Evolutionary conservation across 2,797 vertebrate genomes (phyloP), one percentile per base, ranked within the genome.

Genomic region (Odontamblyopus lacepedii): DNA sequence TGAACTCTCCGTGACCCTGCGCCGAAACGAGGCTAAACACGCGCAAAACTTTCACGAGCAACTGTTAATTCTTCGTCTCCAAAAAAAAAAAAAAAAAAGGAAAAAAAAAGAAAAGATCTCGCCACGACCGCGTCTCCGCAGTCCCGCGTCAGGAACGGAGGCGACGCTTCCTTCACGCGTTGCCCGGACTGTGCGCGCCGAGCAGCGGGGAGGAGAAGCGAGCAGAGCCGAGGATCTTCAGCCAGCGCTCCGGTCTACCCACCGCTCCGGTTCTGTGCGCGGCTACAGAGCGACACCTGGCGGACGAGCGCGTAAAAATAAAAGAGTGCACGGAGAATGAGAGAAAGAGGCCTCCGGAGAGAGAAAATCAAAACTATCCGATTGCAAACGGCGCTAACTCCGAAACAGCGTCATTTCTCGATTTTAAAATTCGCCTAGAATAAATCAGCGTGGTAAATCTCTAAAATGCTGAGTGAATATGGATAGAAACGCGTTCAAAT

Each of bases 231-330:
- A 26, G 55, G 1, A 15, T 29, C 6, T 29, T 16, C 63, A 9
- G 65, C 8, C 13, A 71, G 12, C 15, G 26, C 50, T 51, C 50
- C 65, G 32, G 29, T 38, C 30, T 32, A 2, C 38, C 23, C 23
- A 0, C 6, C 13, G 23, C 23, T 27, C 41, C 4, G n/a, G 5
- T 1, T 48, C 44, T n/a, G 29, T 67, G 48, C 86, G 90, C 92
- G 89, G 96, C 96, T 92, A 94, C 96, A 91, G 94, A 96, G 95
- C 95, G 97, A 95, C 97, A 97, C 93, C 97, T 98, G 92, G 95
- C 95, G 97, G 95, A 70, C 19, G 8, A 26, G 18, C 1, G 44
- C 69, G 32, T 38, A 63, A 11, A 61, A 38, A 56, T 61, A 44
- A 30, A 2, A 63, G 63, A 67, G 26, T 1, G 23, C 23, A 11